phyloP scores from a whole-genome alignment of 2,797 vertebrate genomes.

The Mormyrus hasselquistii region DNA sequence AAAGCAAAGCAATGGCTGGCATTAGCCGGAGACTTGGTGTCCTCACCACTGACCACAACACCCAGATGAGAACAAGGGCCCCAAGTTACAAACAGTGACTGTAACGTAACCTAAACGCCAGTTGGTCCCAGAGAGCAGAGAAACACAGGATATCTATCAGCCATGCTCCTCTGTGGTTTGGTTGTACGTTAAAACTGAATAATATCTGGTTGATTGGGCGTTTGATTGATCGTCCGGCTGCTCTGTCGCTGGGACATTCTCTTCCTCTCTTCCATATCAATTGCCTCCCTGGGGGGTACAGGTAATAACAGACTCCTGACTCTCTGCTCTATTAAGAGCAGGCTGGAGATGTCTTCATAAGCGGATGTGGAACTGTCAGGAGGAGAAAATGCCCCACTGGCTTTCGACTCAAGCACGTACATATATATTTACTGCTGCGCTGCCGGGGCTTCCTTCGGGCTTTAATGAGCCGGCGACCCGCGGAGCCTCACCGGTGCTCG shows the following conservation, averaged over 20 bases:
- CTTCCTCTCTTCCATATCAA: neutral
- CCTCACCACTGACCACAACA: neutral
- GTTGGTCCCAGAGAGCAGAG: neutral
- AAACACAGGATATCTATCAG: neutral
- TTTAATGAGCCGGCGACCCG: neutral
- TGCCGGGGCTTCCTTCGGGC: neutral
- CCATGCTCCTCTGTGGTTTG: neutral
- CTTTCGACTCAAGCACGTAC: neutral
- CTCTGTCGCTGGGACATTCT: neutral
- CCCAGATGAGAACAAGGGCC: neutral
- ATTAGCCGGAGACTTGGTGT: neutral
- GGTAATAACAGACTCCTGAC: neutral
- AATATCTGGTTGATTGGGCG: neutral
- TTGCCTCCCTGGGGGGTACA: neutral
- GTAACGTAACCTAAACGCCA: neutral
- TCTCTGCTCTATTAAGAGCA: neutral
- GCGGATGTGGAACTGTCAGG: neutral
- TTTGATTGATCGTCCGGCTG: slow-evolving; percentile 6
- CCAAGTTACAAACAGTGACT: neutral
- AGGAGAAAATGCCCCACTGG: slow-evolving; percentile 7
- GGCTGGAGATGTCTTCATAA: neutral
- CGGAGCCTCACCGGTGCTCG: neutral
- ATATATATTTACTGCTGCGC: slow-evolving; percentile 8
- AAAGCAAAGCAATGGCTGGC: neutral
- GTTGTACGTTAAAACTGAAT: neutral